Conservation (phyloP, 23 tunicate species). For the Styela clava region DNA sequence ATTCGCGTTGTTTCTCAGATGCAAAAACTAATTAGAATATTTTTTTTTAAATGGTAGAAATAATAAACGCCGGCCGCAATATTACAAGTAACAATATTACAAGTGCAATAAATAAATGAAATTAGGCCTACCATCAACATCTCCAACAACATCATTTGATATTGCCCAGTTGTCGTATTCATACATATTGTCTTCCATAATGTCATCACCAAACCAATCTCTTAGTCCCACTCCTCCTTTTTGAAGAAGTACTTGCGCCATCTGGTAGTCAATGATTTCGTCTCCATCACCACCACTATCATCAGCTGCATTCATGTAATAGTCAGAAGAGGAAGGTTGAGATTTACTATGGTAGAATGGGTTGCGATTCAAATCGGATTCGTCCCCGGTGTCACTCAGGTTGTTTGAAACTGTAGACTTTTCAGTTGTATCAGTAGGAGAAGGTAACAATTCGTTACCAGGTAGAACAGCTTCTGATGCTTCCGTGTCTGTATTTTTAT, state of each 20-base stretch:
- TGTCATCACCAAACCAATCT: constrained; percentile 14
- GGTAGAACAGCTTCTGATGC: not conserved
- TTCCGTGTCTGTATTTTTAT: constrained; percentile 11
- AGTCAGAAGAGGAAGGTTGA: not conserved
- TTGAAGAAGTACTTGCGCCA: constrained; percentile 23
- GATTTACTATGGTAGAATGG: not conserved
- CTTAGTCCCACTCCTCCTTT: not conserved
- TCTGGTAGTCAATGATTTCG: constrained; percentile 45
- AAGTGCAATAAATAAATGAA: no score
- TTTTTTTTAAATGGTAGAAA: no score
- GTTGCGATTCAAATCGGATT: not conserved
- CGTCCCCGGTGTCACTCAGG: not conserved
- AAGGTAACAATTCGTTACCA: not conserved
- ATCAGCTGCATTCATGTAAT: constrained; percentile 13
- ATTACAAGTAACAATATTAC: no score
- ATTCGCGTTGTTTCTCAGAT: no score
- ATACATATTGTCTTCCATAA: constrained; percentile 2
- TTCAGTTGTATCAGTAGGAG: constrained; percentile 26
- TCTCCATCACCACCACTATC: constrained; percentile 52
- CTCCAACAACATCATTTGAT: constrained; percentile 56
- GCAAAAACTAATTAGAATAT: no score
- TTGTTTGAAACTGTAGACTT: constrained; percentile 27
- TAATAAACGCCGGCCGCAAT: no score
- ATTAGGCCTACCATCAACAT: constrained; percentile 47
- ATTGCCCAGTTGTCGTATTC: constrained; percentile 29